A percentile compares a stretch with the other conserved stretches of the same genome.
These are phyloP conservation scores for Brachyptera risi DNA, from an alignment of 2,888 invertebrate species.

Conservation along the genomic window DNA sequence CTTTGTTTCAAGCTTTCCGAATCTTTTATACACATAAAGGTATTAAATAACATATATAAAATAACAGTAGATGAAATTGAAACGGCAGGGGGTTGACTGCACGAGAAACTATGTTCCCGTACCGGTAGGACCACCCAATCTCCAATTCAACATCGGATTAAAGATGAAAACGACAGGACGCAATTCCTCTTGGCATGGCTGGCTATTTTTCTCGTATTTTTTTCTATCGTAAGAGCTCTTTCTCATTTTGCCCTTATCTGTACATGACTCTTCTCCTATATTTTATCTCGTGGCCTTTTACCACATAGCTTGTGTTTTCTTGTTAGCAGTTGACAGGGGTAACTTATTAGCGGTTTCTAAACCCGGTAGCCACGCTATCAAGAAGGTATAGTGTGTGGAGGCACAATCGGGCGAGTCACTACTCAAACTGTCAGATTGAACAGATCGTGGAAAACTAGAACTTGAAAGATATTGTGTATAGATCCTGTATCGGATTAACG, in stretches of 20 bases:
- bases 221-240: conserved; percentile 15
- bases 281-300: conserved; percentile 10
- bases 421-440: conserved; percentile 21
- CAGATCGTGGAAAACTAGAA: too few relatives aligned
- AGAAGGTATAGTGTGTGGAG: too few relatives aligned
- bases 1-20: neutral
- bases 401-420: neutral
- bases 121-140: conserved; percentile 14
- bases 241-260: conserved; percentile 21
- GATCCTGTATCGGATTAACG: too few relatives aligned
- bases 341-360: conserved; percentile 21
- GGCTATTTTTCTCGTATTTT: conserved; percentile 4
- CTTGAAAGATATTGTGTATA: neutral
- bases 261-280: conserved; percentile 14
- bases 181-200: neutral
- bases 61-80: neutral
- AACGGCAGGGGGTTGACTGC: conserved; percentile 1
- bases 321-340: conserved; percentile 24
- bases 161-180: neutral
- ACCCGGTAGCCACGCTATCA: conserved; percentile 22
- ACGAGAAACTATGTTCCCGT: neutral
- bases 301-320: conserved; percentile 15
- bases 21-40: too few relatives aligned
- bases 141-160: neutral
- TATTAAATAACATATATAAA: too few relatives aligned